These are phyloP conservation scores for Periplaneta americana DNA, from an alignment of 1,140 invertebrate genomes.

Conservation along the genomic window DNA sequence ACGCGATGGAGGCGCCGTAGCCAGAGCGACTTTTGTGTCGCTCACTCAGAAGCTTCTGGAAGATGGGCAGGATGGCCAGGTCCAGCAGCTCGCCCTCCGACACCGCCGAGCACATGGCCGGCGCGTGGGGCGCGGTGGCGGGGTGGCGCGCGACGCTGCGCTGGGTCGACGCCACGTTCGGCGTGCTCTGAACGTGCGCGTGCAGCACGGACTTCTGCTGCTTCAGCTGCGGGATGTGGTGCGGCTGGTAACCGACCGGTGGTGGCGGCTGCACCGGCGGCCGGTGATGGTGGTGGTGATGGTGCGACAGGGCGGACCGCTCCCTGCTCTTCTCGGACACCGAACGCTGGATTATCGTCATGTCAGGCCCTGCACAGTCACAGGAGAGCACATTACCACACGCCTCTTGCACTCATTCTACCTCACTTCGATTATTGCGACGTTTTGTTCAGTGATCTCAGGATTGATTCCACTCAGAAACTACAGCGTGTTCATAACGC, in stretches of 20 bases:
- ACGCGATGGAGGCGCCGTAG: conserved; percentile 71
- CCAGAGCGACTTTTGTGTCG: conserved; percentile 57
- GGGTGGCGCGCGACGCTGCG: conserved; percentile 24
- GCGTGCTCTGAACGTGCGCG: conserved; percentile 50
- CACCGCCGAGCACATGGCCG: conserved; percentile 64
- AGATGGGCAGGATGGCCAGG: conserved; percentile 80
- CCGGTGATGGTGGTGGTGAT: background rate
- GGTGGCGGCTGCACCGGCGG: background rate
- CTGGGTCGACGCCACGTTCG: conserved; percentile 44
- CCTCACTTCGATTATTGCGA: too few species aligned
- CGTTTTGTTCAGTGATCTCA: too few species aligned
- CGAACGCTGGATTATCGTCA: conserved; percentile 42
- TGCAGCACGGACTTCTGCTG: conserved; percentile 42
- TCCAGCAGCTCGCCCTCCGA: conserved; percentile 79
- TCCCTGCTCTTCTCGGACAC: conserved; percentile 44
- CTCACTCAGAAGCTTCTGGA: conserved; percentile 82
- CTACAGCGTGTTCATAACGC: too few species aligned
- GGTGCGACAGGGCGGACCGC: conserved; percentile 4
- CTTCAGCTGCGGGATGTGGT: conserved; percentile 3
- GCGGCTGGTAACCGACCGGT: background rate
- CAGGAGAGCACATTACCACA: too few species aligned
- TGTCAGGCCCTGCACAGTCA: background rate
- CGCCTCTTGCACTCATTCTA: too few species aligned
- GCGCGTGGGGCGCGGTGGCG: conserved; percentile 35
- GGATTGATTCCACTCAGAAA: too few species aligned